Evolutionary conservation across 2,113 vertebrate species (phyloP).

Genomic region (Hippocampus barbouri): DNA sequence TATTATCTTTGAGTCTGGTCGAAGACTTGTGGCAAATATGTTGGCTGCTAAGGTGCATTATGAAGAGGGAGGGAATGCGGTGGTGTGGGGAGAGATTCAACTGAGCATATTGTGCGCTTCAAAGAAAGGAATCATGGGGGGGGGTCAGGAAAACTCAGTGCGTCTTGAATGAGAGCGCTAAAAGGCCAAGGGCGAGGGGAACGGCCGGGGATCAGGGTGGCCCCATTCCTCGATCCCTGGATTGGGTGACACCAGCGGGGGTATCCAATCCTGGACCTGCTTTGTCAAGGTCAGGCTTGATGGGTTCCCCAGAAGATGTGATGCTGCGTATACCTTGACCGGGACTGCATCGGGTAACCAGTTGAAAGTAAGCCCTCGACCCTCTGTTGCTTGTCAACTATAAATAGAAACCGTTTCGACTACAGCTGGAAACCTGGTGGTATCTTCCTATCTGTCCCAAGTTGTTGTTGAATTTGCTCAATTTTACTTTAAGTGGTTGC

Average conservation of each 20-base stretch:
- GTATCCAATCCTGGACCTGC: conserved; percentile 59
- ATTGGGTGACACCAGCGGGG: conserved; percentile 61
- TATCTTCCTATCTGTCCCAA: too few relatives aligned
- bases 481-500: too few relatives aligned
- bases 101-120: conserved; percentile 62
- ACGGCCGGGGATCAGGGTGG: conserved; percentile 51
- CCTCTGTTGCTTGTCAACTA: neutral
- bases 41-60: too few relatives aligned
- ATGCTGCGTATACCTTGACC: conserved; percentile 20
- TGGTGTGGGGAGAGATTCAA: conserved; percentile 47
- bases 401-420: neutral
- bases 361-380: neutral
- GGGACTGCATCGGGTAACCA: neutral
- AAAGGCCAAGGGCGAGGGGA: conserved; percentile 59
- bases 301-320: conserved; percentile 49
- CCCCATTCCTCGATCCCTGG: conserved; percentile 25
- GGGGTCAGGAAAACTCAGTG: conserved; percentile 38
- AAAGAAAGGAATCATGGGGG: conserved; percentile 56
- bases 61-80: conserved; percentile 24
- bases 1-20: conserved; percentile 34
- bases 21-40: neutral
- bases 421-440: too few relatives aligned
- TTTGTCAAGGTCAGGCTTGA: conserved; percentile 68
- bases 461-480: too few relatives aligned
- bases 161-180: conserved; percentile 60